Base-by-base conservation (phyloP, 2,888 invertebrate species). In the Diplazon laetatorius region DNA sequence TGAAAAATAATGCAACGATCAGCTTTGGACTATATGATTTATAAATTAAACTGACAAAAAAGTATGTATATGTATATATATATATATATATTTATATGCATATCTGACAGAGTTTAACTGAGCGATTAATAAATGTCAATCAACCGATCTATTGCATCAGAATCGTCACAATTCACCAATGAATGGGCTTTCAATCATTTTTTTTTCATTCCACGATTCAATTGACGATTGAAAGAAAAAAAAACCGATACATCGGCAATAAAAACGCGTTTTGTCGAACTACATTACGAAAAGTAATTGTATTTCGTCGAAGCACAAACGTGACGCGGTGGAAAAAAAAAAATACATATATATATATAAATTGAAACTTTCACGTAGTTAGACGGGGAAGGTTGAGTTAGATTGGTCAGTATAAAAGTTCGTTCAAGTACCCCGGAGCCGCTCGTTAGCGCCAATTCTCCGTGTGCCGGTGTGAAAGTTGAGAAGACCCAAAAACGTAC, bases 381-480 rank as follows among this genome's bases (percentile, higher is more conserved):
- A n/a, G 60, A 9, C 59, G 44, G 14, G 76, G 8, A n/a, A n/a
- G 59, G 60, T 70, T 71, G 52, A 46, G 74, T 66, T 78, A 71
- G 55, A 75, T 66, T 22, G 70, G 74, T 71, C 74, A 66, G 74
- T 71, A 39, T 44, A 42, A 71, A 78, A 78, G 74, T 78, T 68
- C 37, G 55, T 39, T 62, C n/a, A 42, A 68, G 52, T 30, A 65
- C 55, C 48, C 42, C 42, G 55, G 68, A 55, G 4, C 68, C 68
- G 75, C 78, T 78, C 78, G 78, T 78, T 78, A 78, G 71, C 71
- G 57, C 55, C 71, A 75, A 75, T 78, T 78, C 75, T 75, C 71
- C 68, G 59, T 75, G 55, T 55, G 55, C 55, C 35, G 30, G 42
- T 55, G 59, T 46, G 42, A 48, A 71, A 78, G 42, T 78, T 68